Base-by-base conservation (phyloP, 2,888 invertebrate species). In the Taphrorychus bicolor region DNA sequence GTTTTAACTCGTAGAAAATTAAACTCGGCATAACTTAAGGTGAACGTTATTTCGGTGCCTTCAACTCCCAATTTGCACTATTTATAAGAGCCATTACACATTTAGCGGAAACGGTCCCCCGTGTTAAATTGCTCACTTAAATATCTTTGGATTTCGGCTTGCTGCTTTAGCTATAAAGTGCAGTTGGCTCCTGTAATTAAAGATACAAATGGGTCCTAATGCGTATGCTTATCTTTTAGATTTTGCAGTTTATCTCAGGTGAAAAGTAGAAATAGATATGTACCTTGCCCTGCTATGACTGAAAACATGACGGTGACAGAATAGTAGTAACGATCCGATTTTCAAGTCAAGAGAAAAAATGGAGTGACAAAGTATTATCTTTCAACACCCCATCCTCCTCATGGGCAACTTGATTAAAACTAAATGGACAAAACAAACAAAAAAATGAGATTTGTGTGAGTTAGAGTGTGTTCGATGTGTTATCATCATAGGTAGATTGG, bases 31-130 rank as follows among this genome's bases (percentile, higher is more conserved):
- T 54, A 52, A 18, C 24, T 24, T 54, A 54, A 32, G 32, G 51
- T 32, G 19, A 54, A 49, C 48, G 42, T 62, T 62, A 62, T 62
- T 62, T 62, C 54, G 56, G 56, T 54, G 56, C 54, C 54, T 56
- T 40, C 62, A 32, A 32, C 45, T 5, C 62, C 56, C 56, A 62
- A 62, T 62, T 62, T 48, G 52, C 56, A 40, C 53, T 48, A 62
- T 61, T 53, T 56, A 62, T 48, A 62, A 32, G 42, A 24, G 56
- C 54, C 48, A 54, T 56, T 62, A 62, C 9, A 32, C 48, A 21
- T 22, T 52, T 52, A 21, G 21, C 5, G 52, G 7, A 52, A 52
- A 52, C 22, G 52, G 52, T 22, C 21, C 52, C 52, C 22, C 19
- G n/a, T 52, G 52, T 52, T 18, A 52, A 52, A 18, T 52, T 52